These are phyloP conservation scores for Metopia argyrocephala DNA, from an alignment of 2,888 invertebrate genomes.

Conservation along the genomic window DNA sequence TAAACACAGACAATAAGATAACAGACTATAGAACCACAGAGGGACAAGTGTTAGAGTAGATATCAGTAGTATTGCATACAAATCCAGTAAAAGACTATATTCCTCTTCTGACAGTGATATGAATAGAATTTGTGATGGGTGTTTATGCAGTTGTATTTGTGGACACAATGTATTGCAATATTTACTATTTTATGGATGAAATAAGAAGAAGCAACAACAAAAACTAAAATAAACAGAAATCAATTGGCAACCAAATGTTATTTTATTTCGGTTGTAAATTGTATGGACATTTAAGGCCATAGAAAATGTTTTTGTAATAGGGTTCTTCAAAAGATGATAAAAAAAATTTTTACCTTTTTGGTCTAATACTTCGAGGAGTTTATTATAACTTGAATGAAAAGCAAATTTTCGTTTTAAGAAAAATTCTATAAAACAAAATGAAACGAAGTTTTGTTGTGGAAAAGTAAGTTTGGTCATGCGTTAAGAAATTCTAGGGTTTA, in stretches of 20 bases:
- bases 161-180: slow-evolving; percentile 10
- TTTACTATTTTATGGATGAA: slow-evolving; percentile 33
- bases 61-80: background rate
- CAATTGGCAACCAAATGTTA: slow-evolving; percentile 42
- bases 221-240: background rate
- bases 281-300: background rate
- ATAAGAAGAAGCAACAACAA: slow-evolving; percentile 19
- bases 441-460: too few relatives aligned
- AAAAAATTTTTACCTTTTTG: too few relatives aligned
- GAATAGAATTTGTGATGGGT: background rate
- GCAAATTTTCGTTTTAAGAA: too few relatives aligned
- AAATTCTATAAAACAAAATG: too few relatives aligned
- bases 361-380: too few relatives aligned
- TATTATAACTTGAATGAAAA: too few relatives aligned
- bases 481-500: too few relatives aligned
- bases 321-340: background rate
- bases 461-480: too few relatives aligned
- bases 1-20: slow-evolving; percentile 8
- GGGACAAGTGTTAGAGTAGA: background rate
- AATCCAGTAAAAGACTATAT: slow-evolving; percentile 14
- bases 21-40: background rate
- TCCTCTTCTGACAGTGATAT: background rate
- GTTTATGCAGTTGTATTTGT: background rate
- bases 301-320: background rate
- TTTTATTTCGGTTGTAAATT: slow-evolving; percentile 43